Evolutionary conservation across 2,797 vertebrate genomes (phyloP).

Genomic region (Macroramphosus scolopax): DNA sequence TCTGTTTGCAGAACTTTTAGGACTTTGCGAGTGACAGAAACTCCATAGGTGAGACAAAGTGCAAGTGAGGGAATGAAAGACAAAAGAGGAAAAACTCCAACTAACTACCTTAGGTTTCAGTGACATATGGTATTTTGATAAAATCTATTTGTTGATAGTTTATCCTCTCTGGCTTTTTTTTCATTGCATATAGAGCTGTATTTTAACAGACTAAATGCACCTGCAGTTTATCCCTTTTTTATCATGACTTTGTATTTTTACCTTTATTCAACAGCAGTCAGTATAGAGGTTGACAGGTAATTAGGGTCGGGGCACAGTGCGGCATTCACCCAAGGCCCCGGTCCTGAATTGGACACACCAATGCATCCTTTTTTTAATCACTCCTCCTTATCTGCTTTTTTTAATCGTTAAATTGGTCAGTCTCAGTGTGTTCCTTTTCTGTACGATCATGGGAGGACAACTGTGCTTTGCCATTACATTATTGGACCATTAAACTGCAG

Average conservation of each 20-base stretch:
- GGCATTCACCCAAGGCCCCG: too few species aligned
- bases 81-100: slow-evolving; percentile 52
- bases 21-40: slow-evolving; percentile 51
- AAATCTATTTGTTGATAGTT: slow-evolving; percentile 37
- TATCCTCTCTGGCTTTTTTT: slow-evolving; percentile 11
- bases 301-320: too few species aligned
- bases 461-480: slow-evolving; percentile 73
- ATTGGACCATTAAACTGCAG: slow-evolving; percentile 78
- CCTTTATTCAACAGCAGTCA: not conserved
- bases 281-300: too few species aligned
- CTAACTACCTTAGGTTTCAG: slow-evolving; percentile 41
- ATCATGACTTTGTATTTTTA: slow-evolving; percentile 12
- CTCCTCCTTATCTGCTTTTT: slow-evolving; percentile 54
- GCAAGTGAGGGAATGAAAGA: slow-evolving; percentile 25
- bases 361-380: slow-evolving; percentile 30
- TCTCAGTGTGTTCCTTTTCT: slow-evolving; percentile 60
- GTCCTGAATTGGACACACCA: slow-evolving; percentile 2
- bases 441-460: slow-evolving; percentile 70
- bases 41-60: slow-evolving; percentile 47
- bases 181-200: slow-evolving; percentile 29
- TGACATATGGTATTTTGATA: slow-evolving; percentile 65
- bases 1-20: slow-evolving; percentile 35
- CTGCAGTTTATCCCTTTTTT: slow-evolving; percentile 38
- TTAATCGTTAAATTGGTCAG: slow-evolving; percentile 67
- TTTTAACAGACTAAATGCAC: too few species aligned